Percentiles rank a stretch among this genome's conserved stretches.
Conservation (phyloP, 2,888 invertebrate genomes). For the Chorisops tibialis region DNA sequence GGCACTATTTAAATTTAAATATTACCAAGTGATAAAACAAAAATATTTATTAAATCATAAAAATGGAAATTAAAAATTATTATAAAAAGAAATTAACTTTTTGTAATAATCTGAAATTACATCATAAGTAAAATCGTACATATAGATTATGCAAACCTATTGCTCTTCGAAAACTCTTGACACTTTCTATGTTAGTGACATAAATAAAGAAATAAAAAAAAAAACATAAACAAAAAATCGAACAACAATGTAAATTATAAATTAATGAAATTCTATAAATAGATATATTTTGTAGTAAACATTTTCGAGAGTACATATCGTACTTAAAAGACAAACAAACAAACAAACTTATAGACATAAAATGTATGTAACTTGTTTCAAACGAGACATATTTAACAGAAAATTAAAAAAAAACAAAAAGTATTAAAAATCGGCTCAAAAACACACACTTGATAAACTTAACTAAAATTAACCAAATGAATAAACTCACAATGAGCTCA, state of each 20-base stretch:
- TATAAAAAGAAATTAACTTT: background rate
- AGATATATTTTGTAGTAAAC: slow-evolving; percentile 6
- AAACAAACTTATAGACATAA: too few relatives aligned
- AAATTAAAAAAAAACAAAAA: too few relatives aligned
- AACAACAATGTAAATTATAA: background rate
- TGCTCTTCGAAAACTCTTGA: background rate
- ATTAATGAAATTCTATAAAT: background rate
- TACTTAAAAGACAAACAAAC: slow-evolving; percentile 15
- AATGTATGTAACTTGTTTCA: too few relatives aligned
- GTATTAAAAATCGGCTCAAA: too few relatives aligned
- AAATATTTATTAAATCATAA: too few relatives aligned
- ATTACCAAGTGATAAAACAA: too few relatives aligned
- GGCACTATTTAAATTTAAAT: too few relatives aligned
- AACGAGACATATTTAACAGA: too few relatives aligned
- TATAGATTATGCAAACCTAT: background rate
- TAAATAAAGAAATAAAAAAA: background rate
- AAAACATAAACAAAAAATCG: background rate
- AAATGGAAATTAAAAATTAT: background rate
- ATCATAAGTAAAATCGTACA: background rate
- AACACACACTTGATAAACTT: too few relatives aligned
- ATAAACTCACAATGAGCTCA: too few relatives aligned
- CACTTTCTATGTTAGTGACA: too few relatives aligned
- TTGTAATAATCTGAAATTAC: background rate
- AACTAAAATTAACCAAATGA: too few relatives aligned
- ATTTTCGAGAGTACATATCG: slow-evolving; percentile 25